Evolutionary conservation across 64 coral and sea anemone genomes (phyloP), one percentile per base, ranked within the genome.

Genomic region (Stylophora pistillata): DNA sequence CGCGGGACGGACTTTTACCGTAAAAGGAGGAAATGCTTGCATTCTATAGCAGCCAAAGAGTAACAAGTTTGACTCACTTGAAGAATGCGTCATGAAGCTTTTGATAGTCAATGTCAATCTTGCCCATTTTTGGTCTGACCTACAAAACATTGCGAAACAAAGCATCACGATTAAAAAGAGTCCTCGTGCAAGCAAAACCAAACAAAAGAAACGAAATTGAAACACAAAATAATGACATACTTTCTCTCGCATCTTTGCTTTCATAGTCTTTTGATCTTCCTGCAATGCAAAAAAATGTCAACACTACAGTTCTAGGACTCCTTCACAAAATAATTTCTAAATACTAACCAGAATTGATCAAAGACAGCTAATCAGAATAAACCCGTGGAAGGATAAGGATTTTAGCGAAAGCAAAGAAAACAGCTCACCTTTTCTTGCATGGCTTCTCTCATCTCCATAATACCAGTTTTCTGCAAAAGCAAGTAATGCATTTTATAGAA

Each of bases 191-290:
- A 15, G 41, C 13, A 81, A 37, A 30, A 41, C 9, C 10, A 30
- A 66, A 10, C 28, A 0, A 47, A 21, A 17, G 18, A 84, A 61
- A 63, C 3, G 5, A 64, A 63, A n/a, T 25, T n/a, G n/a, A 3
- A 16, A 58, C 73, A 47, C 37, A 47, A 47, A 47, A 4, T 3
- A 78, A 23, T 17, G 15, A 37, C 32, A 52, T 88, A 99, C 97
- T 90, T 99, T 99, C 78, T 95, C 97, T 78, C 97, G 91, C 97
- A 99, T 99, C 84, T 99, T 99, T 54, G 97, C 97, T 77, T 99
- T 99, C 56, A 99, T 85, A 18, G 89, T 94, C 82, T 99, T 99
- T 30, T 95, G 93, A 65, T 99, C 97, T 85, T 99, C 97, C 89
- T 95, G 25, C 15, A 55, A 34, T 23, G 9, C 34, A 7, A 73